Evolutionary conservation across 2,888 invertebrate genomes (phyloP).

Genomic region (Odontomyia ornata): DNA sequence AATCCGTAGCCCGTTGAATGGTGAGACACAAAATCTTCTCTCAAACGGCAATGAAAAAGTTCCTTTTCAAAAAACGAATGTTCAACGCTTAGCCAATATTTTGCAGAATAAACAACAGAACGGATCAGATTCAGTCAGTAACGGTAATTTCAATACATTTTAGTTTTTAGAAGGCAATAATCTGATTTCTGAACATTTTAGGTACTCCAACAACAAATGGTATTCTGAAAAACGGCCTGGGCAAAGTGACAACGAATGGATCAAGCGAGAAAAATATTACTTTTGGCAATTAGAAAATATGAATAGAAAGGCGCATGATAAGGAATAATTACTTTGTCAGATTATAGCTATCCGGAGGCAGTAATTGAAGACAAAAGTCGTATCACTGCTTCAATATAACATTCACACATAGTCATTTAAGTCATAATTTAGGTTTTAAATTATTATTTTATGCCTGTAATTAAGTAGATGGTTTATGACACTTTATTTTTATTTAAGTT

Average conservation of each 20-base stretch:
- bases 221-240: conserved; percentile 65
- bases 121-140: conserved; percentile 15
- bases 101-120: conserved; percentile 51
- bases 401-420: conserved; percentile 38
- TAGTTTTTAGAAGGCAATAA: too few species aligned
- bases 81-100: conserved; percentile 53
- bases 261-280: conserved; percentile 60
- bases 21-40: neutral
- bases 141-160: conserved; percentile 45
- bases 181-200: too few species aligned
- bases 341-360: neutral
- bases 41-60: conserved; percentile 50
- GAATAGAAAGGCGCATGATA: too few species aligned
- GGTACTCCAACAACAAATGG: conserved; percentile 60
- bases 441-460: conserved; percentile 30
- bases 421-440: conserved; percentile 38
- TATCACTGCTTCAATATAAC: conserved; percentile 20
- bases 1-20: neutral
- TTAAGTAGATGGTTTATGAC: conserved; percentile 17
- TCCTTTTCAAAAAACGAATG: conserved; percentile 53
- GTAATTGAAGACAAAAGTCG: neutral
- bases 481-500: neutral
- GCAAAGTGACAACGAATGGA: conserved; percentile 50
- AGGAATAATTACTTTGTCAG: neutral
- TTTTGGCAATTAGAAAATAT: conserved; percentile 58